These are phyloP conservation scores for Artemisiospiza belli DNA, from an alignment of 2,113 vertebrate species.

Conservation along the genomic window DNA sequence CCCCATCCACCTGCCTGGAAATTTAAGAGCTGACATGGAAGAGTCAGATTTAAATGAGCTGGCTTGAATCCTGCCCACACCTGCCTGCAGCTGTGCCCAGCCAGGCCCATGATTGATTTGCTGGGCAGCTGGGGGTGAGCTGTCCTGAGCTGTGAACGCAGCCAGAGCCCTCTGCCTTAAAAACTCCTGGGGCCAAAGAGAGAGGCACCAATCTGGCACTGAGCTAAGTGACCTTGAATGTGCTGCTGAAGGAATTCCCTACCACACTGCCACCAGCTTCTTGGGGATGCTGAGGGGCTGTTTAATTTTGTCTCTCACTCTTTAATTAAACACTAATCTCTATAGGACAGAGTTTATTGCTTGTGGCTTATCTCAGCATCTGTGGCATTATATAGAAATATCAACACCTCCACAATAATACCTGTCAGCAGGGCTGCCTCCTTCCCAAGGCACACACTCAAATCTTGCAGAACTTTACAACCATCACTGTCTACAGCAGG, in stretches of 20 bases:
- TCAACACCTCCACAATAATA: not conserved
- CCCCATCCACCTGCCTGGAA: not conserved
- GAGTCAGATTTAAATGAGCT: not conserved
- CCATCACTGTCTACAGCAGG: not conserved
- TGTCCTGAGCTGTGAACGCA: not conserved
- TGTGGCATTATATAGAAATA: not conserved
- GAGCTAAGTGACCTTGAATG: not conserved
- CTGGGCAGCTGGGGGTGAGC: not conserved
- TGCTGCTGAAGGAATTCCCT: not conserved
- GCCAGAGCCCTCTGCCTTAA: not conserved
- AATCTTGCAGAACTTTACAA: not conserved
- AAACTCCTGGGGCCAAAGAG: not conserved
- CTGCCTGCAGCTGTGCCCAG: not conserved
- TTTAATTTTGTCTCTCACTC: not conserved
- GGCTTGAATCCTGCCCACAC: not conserved
- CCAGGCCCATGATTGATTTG: not conserved
- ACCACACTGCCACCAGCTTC: not conserved
- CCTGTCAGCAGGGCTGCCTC: not conserved
- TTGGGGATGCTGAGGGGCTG: not conserved
- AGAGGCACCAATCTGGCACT: not conserved
- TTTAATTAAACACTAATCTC: slow-evolving; percentile 49
- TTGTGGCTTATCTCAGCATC: not conserved
- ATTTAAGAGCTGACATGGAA: not conserved
- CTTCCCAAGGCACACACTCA: not conserved
- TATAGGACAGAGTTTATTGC: not conserved